Base-by-base conservation (phyloP, 2,113 vertebrate species). In the Sceloporus undulatus region DNA sequence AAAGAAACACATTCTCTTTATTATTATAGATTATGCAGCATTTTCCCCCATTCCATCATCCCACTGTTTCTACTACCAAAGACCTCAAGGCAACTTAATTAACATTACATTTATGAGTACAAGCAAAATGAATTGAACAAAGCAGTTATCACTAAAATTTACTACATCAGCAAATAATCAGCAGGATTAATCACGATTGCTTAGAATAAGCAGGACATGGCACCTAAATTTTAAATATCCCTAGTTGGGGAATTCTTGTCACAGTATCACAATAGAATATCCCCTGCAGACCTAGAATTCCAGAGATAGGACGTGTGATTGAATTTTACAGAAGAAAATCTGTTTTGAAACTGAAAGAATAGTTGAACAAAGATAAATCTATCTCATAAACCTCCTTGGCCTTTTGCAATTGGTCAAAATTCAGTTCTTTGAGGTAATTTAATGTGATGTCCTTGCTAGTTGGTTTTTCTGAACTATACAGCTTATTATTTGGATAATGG, bases 311-410 rank as follows among this genome's bases (percentile, higher is more conserved):
- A n/a, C 86, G 52, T 16, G 79, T 66, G 25, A 10, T 29, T 86
- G 85, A 94, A 54, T 74, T 48, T 74, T 88, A 82, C 11, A 25
- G 76, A 10, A 87, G 74, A 80, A 87, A 88, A 79, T 90, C 77
- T 56, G 91, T 87, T 56, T 91, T 42, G 0, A 93, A 93, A 21
- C 86, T 75, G 65, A 18, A 87, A 75, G 88, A 88, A 27, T 96
- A 96, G 79, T 92, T 94, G 66, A 96, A 96, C 78, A 95, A 86
- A 59, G 91, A 66, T 59, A 95, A 95, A 87, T 96, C 96, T 79
- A 92, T 89, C 76, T 87, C 14, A 80, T 95, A 96, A 56, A 95
- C 1, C 1, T 91, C 88, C 59, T 88, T 89, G 0, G 95, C 87
- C 75, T 93, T 93, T 79, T 92, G 71, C 29, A 95, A 92, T 85